Conservation (phyloP, 2,888 invertebrate genomes). For the Leucophenga maculata region DNA sequence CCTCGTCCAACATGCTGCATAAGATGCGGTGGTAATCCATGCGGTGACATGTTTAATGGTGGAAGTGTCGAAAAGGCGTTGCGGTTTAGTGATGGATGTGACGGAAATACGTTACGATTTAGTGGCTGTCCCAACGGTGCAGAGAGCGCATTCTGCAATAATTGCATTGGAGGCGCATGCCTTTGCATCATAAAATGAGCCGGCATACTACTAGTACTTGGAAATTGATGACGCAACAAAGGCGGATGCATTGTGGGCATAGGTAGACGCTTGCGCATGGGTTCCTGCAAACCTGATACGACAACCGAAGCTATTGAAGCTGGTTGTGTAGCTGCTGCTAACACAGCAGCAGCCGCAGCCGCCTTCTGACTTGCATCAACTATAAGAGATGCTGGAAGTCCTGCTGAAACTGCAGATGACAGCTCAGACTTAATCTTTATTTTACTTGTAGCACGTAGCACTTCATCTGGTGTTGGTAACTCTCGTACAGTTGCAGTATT, state of each 20-base stretch:
- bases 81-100: slow-evolving; percentile 28
- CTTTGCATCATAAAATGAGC: slow-evolving; percentile 63
- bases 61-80: slow-evolving; percentile 49
- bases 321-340: slow-evolving; percentile 37
- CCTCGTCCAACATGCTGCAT: slow-evolving; percentile 6
- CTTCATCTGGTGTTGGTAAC: slow-evolving; percentile 72
- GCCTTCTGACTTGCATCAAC: slow-evolving; percentile 9
- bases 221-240: slow-evolving; percentile 66
- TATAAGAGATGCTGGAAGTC: slow-evolving; percentile 23
- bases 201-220: slow-evolving; percentile 42
- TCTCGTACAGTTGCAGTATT: slow-evolving; percentile 75
- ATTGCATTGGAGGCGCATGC: slow-evolving; percentile 59
- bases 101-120: slow-evolving; percentile 55
- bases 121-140: slow-evolving; percentile 67
- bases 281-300: slow-evolving; percentile 71
- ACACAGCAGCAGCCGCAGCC: slow-evolving; percentile 23
- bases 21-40: slow-evolving; percentile 38
- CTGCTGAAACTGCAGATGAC: slow-evolving; percentile 29
- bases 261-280: slow-evolving; percentile 68
- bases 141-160: slow-evolving; percentile 68
- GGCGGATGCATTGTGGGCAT: slow-evolving; percentile 71
- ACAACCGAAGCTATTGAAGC: slow-evolving; percentile 48
- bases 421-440: slow-evolving; percentile 43
- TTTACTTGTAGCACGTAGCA: slow-evolving; percentile 55
- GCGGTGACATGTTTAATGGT: slow-evolving; percentile 49